Evolutionary conservation across 2,113 vertebrate genomes (phyloP), one percentile per base, ranked within the genome.

Genomic region (Jaculus jaculus): DNA sequence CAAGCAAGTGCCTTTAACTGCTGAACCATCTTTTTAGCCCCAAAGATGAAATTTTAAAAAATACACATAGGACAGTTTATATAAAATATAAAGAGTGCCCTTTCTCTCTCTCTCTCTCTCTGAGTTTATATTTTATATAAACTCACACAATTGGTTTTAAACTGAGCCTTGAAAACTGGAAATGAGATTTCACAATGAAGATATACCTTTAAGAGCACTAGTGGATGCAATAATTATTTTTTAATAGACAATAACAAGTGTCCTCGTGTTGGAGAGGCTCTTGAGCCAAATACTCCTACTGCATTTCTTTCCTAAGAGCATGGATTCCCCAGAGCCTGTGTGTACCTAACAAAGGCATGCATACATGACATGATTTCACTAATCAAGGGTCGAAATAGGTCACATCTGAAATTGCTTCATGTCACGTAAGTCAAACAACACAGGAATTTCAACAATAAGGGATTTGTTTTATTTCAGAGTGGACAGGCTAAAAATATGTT

Each of bases 211-310:
- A 83, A 87, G 11, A 92, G 60, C 68, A 90, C 9, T 78, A n/a
- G 51, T 93, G 39, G 28, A 63, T 84, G 58, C 68, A 84, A 72
- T 82, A 79, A 91, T 92, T 93, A 85, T 34, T 94, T 93, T 96
- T 72, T 73, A 94, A 68, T 39, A 90, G 23, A 23, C n/a, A 88
- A 87, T 78, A 81, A 72, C 85, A 93, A 88, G 32, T 96, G 82
- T n/a, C 85, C 69, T 94, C 90, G 93, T 78, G 51, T 75, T 51
- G 82, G 51, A 94, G 61, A 95, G 75, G 37, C 7, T 84, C 34
- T 90, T 77, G 54, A 89, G 54, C 16, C 72, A 92, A 84, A 84
- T 68, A 93, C 30, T 87, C 63, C 79, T 21, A 61, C 71, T 2
- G 5, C 23, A 37, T 39, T 60, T 68, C 39, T 89, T 92, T 92